Conservation (phyloP, 1,140 invertebrate species). For the Vanessa atalanta region DNA sequence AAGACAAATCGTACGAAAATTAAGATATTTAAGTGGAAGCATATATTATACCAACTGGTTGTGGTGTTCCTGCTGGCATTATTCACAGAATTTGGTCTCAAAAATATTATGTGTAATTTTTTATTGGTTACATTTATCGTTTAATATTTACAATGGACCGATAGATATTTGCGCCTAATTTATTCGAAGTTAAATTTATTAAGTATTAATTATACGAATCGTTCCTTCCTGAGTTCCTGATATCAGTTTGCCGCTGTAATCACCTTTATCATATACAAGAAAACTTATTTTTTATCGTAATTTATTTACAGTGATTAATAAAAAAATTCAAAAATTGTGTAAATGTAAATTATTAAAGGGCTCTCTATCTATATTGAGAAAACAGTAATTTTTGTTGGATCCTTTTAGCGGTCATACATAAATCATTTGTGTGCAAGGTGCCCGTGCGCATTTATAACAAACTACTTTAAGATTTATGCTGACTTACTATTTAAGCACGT, state of each 20-base stretch:
- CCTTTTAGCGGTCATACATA: slow-evolving; percentile 53
- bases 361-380: background rate
- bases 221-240: too few species aligned
- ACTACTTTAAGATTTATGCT: slow-evolving; percentile 36
- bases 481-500: slow-evolving; percentile 35
- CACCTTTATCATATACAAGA: too few species aligned
- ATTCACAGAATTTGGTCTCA: background rate
- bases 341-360: too few species aligned
- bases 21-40: background rate
- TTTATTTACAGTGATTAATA: too few species aligned
- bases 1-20: slow-evolving; percentile 5
- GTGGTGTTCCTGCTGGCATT: background rate
- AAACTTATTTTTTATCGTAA: too few species aligned
- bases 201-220: background rate
- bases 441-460: slow-evolving; percentile 54
- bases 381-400: slow-evolving; percentile 7
- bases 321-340: too few species aligned
- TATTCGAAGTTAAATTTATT: background rate
- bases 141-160: background rate
- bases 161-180: background rate
- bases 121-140: background rate
- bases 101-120: background rate
- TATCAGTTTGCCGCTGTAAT: too few species aligned
- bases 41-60: background rate
- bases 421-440: slow-evolving; percentile 58